Evolutionary conservation across 2,797 vertebrate genomes (phyloP), one percentile per base, ranked within the genome.

Genomic region (Periparus ater): DNA sequence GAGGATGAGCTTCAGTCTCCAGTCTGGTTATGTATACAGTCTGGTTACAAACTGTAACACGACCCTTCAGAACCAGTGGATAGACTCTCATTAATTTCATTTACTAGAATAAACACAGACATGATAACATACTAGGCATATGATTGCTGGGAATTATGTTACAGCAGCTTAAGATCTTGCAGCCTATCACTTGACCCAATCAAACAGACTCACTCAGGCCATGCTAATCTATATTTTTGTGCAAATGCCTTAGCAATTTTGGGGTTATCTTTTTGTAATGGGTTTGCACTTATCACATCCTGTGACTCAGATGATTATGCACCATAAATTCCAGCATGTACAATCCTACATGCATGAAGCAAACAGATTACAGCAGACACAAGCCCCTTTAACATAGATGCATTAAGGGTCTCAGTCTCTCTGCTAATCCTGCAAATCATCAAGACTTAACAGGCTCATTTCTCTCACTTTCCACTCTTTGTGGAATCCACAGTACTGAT

Each of bases 21-120:
- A 83, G 29, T 48, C 36, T 0, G 0, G 17, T 60, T 9, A 2
- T n/a, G n/a, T n/a, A n/a, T n/a, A n/a, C 48, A 83, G 29, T 48
- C 36, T 0, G 0, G 17, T 60, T 9, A 60, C 29, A 86, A 81
- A 75, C 20, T 21, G 32, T 62, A 84, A 38, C 15, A 12, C 32
- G n/a, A 68, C 12, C 45, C 68, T 92, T 92, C 63, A 89, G 68
- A 38, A 66, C 21, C 54, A 68, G 57, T 17, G 7, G 15, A 34
- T 17, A 53, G 32, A 66, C 29, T 74, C 23, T 70, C 67, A 45
- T 81, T 81, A 13, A 61, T 77, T 74, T 77, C 3, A 34, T 83
- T 85, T 93, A 50, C 50, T 65, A 32, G 13, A 40, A 50, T 50
- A 91, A 79, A 78, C 66, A 44, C 30, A 91, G 72, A 30, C 25